phyloP scores from a whole-genome alignment of 2,797 vertebrate species.

The Pangasius djambal region DNA sequence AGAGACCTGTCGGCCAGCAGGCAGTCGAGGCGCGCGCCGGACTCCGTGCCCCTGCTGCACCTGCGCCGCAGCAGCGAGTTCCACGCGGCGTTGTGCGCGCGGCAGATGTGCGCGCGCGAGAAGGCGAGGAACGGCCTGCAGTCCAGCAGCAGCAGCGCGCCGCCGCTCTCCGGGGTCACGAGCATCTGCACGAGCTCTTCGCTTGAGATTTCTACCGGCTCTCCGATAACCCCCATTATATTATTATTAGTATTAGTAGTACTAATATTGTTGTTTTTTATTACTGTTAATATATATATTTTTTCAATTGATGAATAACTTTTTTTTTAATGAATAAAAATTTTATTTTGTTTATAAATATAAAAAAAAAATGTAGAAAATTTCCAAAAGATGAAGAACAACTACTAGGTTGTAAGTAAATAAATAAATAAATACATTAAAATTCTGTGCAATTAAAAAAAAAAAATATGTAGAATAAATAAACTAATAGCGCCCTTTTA shows the following conservation, averaged over 20 bases:
- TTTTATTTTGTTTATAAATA: background rate
- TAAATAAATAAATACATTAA: background rate
- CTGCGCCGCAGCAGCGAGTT: slow-evolving; percentile 85
- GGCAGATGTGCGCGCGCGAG: slow-evolving; percentile 74
- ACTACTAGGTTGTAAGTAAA: background rate
- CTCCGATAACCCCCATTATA: slow-evolving; percentile 34
- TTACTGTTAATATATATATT: background rate
- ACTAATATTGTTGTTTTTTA: background rate
- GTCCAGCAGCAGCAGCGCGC: slow-evolving; percentile 75
- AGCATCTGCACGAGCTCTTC: slow-evolving; percentile 74
- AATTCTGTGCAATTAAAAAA: background rate
- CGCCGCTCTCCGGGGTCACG: slow-evolving; percentile 67
- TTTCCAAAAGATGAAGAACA: background rate
- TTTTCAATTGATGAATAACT: background rate
- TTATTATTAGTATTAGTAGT: background rate
- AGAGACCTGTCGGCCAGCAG: slow-evolving; percentile 81
- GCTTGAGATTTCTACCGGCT: slow-evolving; percentile 68
- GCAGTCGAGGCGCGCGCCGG: slow-evolving; percentile 68
- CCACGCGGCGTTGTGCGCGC: slow-evolving; percentile 84
- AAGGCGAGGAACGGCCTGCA: slow-evolving; percentile 86
- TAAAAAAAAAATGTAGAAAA: background rate
- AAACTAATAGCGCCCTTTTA: background rate
- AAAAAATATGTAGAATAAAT: background rate
- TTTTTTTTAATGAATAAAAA: background rate
- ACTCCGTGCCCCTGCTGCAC: background rate